Conservation (phyloP, 2,888 invertebrate species). For the Dryocosmus kuriphilus region DNA sequence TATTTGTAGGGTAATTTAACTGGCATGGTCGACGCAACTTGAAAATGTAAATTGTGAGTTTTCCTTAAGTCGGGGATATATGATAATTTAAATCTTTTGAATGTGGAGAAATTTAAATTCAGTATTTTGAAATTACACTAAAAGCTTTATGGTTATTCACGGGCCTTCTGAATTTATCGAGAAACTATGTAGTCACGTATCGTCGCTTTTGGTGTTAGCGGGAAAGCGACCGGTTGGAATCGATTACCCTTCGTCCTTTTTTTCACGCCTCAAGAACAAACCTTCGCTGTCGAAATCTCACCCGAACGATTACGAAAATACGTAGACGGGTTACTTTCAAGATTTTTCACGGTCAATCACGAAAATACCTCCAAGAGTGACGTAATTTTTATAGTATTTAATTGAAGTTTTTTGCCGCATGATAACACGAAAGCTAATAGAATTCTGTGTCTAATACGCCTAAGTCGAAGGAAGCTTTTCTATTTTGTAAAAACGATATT, state of each 20-base stretch:
- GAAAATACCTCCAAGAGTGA: not conserved
- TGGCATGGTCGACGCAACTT: not conserved
- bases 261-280: slow-evolving; percentile 5
- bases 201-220: slow-evolving; percentile 13
- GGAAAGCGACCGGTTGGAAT: slow-evolving; percentile 27
- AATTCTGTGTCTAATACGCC: no score
- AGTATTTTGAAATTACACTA: not conserved
- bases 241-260: slow-evolving; percentile 19
- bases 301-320: slow-evolving; percentile 1
- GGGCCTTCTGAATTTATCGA: not conserved
- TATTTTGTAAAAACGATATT: no score
- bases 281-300: slow-evolving; percentile 1
- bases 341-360: not conserved
- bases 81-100: not conserved
- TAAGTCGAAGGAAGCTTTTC: no score
- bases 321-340: not conserved
- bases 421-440: no score
- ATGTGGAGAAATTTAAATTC: no score
- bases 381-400: not conserved
- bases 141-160: not conserved
- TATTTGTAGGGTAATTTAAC: not conserved
- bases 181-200: slow-evolving; percentile 23
- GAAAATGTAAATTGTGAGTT: not conserved
- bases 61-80: not conserved
- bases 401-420: no score